A percentile compares a stretch with the other conserved stretches of the same genome.
Conservation (phyloP, 1,140 invertebrate genomes). For the Caenorhabditis latens region DNA sequence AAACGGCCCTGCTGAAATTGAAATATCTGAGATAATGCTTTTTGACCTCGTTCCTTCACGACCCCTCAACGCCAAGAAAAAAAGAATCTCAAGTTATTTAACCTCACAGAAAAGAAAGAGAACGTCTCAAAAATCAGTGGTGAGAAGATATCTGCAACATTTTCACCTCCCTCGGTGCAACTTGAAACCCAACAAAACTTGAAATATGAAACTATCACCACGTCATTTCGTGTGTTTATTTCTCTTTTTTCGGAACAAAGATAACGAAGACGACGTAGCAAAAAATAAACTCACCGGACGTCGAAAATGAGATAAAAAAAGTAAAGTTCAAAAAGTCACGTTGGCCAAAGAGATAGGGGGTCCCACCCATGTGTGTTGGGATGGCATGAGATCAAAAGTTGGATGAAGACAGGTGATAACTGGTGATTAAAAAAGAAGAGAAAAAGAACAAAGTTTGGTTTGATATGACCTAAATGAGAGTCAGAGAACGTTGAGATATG, state of each 20-base stretch:
- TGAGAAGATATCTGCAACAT: neutral
- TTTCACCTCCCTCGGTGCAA: neutral
- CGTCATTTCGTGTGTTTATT: neutral
- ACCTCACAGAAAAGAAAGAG: neutral
- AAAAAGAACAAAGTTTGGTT: too few relatives aligned
- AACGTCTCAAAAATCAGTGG: neutral
- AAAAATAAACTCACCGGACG: conserved; percentile 2
- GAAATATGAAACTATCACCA: conserved; percentile 16
- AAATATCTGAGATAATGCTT: too few relatives aligned
- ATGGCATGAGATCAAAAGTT: conserved; percentile 5
- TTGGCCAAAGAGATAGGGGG: neutral
- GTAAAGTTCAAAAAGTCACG: conserved; percentile 54
- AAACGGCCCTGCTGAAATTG: too few relatives aligned
- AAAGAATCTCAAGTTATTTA: too few relatives aligned
- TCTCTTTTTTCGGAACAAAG: conserved; percentile 8
- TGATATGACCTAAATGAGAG: too few relatives aligned
- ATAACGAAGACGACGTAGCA: neutral
- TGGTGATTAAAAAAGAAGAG: neutral
- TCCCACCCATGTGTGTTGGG: neutral
- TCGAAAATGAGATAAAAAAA: neutral
- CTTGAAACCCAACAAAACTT: neutral
- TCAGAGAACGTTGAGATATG: too few relatives aligned
- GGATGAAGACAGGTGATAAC: neutral
- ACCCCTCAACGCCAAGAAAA: too few relatives aligned
- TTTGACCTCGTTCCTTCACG: too few relatives aligned